Evolutionary conservation across 1,140 invertebrate species (phyloP).

Genomic region (Drosophila nannoptera): DNA sequence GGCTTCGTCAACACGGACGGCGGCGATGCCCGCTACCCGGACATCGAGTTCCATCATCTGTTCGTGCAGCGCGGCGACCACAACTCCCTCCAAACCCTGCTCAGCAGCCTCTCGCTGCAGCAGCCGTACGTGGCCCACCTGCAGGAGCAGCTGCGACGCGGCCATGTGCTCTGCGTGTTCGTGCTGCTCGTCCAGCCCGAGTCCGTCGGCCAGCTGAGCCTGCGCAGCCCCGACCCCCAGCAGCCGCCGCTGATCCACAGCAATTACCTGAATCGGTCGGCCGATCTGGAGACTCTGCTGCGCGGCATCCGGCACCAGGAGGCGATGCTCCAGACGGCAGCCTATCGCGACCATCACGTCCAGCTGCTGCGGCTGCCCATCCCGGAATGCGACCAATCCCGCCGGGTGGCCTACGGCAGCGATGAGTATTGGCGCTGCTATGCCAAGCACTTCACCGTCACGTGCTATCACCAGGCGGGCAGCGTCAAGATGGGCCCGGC

Average conservation of each 20-base stretch:
- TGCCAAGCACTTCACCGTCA: slow-evolving; percentile 82
- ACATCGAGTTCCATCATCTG: slow-evolving; percentile 68
- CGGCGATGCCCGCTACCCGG: slow-evolving; percentile 59
- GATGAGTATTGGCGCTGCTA: slow-evolving; percentile 88
- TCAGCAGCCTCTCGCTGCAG: slow-evolving; percentile 46
- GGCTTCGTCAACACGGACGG: slow-evolving; percentile 58
- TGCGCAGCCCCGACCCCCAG: slow-evolving; percentile 84
- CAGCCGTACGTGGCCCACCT: slow-evolving; percentile 36
- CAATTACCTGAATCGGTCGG: slow-evolving; percentile 84
- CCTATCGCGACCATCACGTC: slow-evolving; percentile 82
- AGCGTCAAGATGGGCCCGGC: slow-evolving; percentile 88
- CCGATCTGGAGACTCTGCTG: slow-evolving; percentile 84
- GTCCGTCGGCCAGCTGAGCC: slow-evolving; percentile 84
- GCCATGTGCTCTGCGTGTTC: slow-evolving; percentile 79
- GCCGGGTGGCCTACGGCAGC: slow-evolving; percentile 79
- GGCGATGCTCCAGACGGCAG: slow-evolving; percentile 81
- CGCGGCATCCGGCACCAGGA: slow-evolving; percentile 84
- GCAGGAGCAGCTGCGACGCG: slow-evolving; percentile 8
- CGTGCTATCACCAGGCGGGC: slow-evolving; percentile 85
- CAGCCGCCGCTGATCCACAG: slow-evolving; percentile 86
- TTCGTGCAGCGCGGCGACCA: slow-evolving; percentile 45
- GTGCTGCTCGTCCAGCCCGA: slow-evolving; percentile 86
- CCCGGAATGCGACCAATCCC: slow-evolving; percentile 80
- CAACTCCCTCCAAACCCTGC: slow-evolving; percentile 22
- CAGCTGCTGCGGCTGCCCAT: slow-evolving; percentile 81